These are phyloP conservation scores for Ivindomyrus marchei DNA, from an alignment of 2,113 vertebrate genomes.

Conservation along the genomic window DNA sequence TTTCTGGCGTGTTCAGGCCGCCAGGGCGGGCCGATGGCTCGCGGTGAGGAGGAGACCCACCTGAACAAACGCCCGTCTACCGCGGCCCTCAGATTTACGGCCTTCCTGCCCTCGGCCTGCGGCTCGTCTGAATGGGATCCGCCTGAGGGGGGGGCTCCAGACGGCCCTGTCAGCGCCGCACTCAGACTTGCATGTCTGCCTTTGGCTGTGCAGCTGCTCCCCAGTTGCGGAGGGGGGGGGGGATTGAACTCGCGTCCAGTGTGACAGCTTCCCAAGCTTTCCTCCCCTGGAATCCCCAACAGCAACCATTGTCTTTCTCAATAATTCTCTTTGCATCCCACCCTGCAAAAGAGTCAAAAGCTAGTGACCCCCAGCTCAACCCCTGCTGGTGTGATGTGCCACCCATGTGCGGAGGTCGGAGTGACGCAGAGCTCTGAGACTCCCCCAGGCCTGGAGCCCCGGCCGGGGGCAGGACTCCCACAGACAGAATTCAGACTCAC, in stretches of 20 bases:
- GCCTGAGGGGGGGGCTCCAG: neutral
- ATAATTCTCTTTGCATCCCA: neutral
- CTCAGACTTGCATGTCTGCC: neutral
- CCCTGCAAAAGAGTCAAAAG: slow-evolving; percentile 15
- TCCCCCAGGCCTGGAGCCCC: neutral
- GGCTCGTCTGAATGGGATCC: neutral
- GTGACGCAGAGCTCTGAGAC: neutral
- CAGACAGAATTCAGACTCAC: neutral
- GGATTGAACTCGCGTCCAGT: neutral
- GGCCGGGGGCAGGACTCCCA: neutral
- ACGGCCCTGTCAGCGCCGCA: neutral
- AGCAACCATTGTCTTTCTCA: slow-evolving; percentile 19
- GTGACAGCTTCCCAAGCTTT: neutral
- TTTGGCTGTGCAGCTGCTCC: neutral
- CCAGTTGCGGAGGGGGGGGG: neutral
- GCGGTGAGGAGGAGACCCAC: neutral
- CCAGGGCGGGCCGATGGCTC: neutral
- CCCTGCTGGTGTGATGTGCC: neutral
- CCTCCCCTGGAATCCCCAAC: slow-evolving; percentile 35
- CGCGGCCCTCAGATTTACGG: slow-evolving; percentile 2
- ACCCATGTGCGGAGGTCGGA: neutral
- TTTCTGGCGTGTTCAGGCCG: neutral
- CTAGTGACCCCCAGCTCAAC: neutral
- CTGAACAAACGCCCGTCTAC: slow-evolving; percentile 6
- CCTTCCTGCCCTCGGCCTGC: neutral